Conservation (phyloP, 1,140 invertebrate species). For the Diachasmimorpha longicaudata region DNA sequence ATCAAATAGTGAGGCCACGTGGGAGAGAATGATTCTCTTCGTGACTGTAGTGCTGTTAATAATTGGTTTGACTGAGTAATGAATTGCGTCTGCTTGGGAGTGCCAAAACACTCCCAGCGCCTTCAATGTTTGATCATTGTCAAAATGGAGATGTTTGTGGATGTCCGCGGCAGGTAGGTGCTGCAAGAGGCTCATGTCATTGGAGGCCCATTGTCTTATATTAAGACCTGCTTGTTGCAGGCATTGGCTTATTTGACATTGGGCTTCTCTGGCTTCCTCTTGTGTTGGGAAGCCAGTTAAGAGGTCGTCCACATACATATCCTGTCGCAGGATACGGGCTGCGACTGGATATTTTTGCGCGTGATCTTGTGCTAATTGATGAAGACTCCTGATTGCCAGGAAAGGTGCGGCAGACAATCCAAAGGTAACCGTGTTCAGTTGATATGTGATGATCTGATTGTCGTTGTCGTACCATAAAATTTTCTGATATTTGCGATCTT, state of each 20-base stretch:
- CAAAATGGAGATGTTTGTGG: background rate
- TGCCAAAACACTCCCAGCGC: constrained; percentile 45
- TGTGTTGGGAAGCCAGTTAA: constrained; percentile 33
- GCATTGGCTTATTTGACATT: background rate
- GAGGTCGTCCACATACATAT: constrained; percentile 48
- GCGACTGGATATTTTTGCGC: constrained; percentile 17
- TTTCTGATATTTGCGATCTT: constrained; percentile 43
- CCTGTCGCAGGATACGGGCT: constrained; percentile 1
- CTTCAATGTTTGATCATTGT: constrained; percentile 19
- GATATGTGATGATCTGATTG: constrained; percentile 37
- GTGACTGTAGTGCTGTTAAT: constrained; percentile 2
- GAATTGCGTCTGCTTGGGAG: constrained; percentile 28
- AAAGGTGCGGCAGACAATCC: constrained; percentile 37
- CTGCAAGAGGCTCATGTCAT: background rate
- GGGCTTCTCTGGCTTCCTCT: background rate
- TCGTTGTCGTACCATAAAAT: constrained; percentile 51
- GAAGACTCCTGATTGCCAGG: constrained; percentile 15
- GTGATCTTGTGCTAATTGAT: constrained; percentile 11
- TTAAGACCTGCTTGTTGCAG: background rate
- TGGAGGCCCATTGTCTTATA: background rate
- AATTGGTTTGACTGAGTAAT: background rate
- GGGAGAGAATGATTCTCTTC: constrained; percentile 41
- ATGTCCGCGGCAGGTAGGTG: background rate
- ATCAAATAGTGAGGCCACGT: constrained; percentile 47
- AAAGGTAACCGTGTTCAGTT: constrained; percentile 51